phyloP scores from a whole-genome alignment of 2,797 vertebrate species.

The Lycodopsis pacificus region DNA sequence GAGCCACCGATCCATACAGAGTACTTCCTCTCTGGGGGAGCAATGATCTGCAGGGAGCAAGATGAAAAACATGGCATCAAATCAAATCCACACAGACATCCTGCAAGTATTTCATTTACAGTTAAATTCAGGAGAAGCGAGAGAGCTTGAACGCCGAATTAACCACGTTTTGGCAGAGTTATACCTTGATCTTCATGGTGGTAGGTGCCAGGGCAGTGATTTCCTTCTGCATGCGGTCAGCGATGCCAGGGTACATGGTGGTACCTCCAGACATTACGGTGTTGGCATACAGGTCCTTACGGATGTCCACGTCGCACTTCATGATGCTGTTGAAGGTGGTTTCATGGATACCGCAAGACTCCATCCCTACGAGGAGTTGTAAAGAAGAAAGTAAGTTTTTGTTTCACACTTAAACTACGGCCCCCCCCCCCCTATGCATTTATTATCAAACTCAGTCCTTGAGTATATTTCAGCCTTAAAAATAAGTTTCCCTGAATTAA shows the following conservation, averaged over 20 bases:
- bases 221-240: slow-evolving; percentile 98
- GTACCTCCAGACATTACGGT: slow-evolving; percentile 97
- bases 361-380: slow-evolving; percentile 88
- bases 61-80: neutral
- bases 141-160: neutral
- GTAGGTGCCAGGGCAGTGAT: slow-evolving; percentile 96
- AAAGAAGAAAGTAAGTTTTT: neutral
- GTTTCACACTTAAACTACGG: neutral
- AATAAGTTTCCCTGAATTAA: neutral
- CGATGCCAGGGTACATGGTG: slow-evolving; percentile 98
- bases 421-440: neutral
- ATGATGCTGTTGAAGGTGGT: slow-evolving; percentile 99
- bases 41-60: slow-evolving; percentile 81
- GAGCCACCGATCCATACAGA: slow-evolving; percentile 89
- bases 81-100: neutral
- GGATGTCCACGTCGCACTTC: slow-evolving; percentile 98
- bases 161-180: slow-evolving; percentile 12
- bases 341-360: slow-evolving; percentile 97
- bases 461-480: too few species aligned
- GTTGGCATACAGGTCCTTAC: slow-evolving; percentile 98
- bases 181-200: slow-evolving; percentile 99
- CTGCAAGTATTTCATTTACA: neutral
- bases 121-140: neutral
- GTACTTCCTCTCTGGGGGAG: slow-evolving; percentile 88
- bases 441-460: too few species aligned